These are phyloP conservation scores for Loriculus beryllinus DNA, from an alignment of 2,797 vertebrate species.

Conservation along the genomic window DNA sequence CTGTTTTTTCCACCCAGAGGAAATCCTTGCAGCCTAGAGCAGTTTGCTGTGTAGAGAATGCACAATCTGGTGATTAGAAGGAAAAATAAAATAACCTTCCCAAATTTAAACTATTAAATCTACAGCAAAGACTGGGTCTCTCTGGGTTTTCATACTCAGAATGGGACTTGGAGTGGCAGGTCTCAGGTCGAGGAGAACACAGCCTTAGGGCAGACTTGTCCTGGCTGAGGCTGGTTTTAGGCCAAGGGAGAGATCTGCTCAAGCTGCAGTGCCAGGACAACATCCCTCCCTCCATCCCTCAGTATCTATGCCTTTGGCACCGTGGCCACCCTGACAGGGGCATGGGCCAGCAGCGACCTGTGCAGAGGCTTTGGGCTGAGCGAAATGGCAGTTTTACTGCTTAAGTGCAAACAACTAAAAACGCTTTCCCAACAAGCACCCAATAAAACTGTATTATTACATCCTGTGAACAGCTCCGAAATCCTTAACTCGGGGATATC, in stretches of 20 bases:
- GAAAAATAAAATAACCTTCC: not conserved
- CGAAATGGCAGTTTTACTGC: not conserved
- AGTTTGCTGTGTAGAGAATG: not conserved
- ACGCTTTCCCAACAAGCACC: not conserved
- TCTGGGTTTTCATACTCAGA: not conserved
- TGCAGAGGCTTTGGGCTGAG: not conserved
- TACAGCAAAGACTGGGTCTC: not conserved
- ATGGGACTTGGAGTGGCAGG: not conserved
- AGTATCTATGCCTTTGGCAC: fast-evolving
- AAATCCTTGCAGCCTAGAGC: not conserved
- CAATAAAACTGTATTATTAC: slow-evolving; percentile 59
- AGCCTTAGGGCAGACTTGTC: not conserved
- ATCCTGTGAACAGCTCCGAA: slow-evolving; percentile 58
- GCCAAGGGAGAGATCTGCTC: not conserved
- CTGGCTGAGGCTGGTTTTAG: not conserved
- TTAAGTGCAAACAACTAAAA: slow-evolving; percentile 48
- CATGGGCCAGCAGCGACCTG: not conserved
- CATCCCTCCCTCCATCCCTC: not conserved
- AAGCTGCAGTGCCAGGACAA: not conserved
- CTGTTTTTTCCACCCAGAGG: not conserved
- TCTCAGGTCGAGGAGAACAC: fast-evolving
- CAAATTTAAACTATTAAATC: not conserved
- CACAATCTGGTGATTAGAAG: not conserved
- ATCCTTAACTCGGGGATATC: slow-evolving; percentile 52
- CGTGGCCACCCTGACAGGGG: fast-evolving